Conservation (phyloP, 1,140 invertebrate species). For the Neodiprion lecontei region DNA sequence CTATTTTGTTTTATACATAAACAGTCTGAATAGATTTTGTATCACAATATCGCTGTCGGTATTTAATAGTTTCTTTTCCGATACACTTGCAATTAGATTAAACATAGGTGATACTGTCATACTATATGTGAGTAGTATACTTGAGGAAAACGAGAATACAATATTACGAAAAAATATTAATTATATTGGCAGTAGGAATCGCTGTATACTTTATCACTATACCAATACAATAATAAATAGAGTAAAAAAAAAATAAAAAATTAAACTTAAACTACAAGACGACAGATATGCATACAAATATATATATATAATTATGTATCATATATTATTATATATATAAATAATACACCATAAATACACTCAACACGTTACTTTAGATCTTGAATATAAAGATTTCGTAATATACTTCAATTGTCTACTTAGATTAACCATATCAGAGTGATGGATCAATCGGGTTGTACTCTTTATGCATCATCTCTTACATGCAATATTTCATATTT, state of each 20-base stretch:
- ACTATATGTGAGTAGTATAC: conserved; percentile 9
- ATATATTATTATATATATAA: neutral
- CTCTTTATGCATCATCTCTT: too few relatives aligned
- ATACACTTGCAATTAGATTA: neutral
- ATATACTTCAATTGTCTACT: neutral
- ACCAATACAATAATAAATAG: neutral
- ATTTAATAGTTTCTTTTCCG: too few relatives aligned
- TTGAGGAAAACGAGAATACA: neutral
- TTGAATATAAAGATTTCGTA: neutral
- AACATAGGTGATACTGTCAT: conserved; percentile 8
- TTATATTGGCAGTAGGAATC: neutral
- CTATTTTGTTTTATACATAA: too few relatives aligned
- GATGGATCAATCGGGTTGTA: too few relatives aligned
- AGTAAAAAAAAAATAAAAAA: too few relatives aligned
- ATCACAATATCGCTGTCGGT: too few relatives aligned
- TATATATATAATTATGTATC: neutral
- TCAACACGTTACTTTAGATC: neutral
- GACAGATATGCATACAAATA: neutral
- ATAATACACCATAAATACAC: neutral
- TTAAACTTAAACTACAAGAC: neutral
- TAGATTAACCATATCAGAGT: neutral
- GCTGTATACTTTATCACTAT: neutral
- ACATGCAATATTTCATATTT: too few relatives aligned
- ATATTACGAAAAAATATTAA: neutral
- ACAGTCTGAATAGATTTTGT: too few relatives aligned